Base-by-base conservation (phyloP, 2,797 vertebrate species). In the Eulemur rubriventer region DNA sequence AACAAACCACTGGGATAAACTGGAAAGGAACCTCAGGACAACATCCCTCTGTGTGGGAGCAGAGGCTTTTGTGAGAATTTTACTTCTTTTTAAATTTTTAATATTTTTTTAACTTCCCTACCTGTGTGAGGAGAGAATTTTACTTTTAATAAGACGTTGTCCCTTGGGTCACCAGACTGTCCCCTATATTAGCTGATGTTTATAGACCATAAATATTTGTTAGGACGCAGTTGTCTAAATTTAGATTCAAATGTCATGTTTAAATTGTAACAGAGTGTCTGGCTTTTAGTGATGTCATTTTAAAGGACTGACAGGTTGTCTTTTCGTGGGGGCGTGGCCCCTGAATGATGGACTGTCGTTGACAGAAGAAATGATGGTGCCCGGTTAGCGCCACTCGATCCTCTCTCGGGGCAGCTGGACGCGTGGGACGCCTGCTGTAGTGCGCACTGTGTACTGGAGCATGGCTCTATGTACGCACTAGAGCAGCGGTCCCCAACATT, bases 401-500 rank as follows among this genome's bases (percentile, higher is more conserved):
- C 1, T 43, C 24, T 72, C 35, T 22, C 7, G 0, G 0, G 33
- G 55, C 61, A 63, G 18, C n/a, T 46, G 52, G 41, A 1, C 1
- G 18, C 1, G 33, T 33, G 35, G 59, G 57, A 55, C 4, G 1
- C 20, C 76, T 41, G 16, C 30, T n/a, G 7, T 2, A 7, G 70
- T 0, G 20, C 8, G 1, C 0, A 24, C 13, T 4, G 13, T 26
- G 24, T 3, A 9, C 55, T 11, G 24, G 55, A 4, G 22, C 55
- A 57, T 24, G 24, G 55, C 9, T 57, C 55, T 26, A 3, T 26
- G 55, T 26, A 26, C 26, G 9, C 24, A 24, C 55, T 57, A 26
- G 55, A 57, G 55, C 55, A 57, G 55, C 6, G 9, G 7, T 57
- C 55, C 55, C 55, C 55, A 57, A 11, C 55, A 24, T 57, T 57